Base-by-base conservation (phyloP, 1,140 invertebrate genomes). In the Lanistes nyassanus region DNA sequence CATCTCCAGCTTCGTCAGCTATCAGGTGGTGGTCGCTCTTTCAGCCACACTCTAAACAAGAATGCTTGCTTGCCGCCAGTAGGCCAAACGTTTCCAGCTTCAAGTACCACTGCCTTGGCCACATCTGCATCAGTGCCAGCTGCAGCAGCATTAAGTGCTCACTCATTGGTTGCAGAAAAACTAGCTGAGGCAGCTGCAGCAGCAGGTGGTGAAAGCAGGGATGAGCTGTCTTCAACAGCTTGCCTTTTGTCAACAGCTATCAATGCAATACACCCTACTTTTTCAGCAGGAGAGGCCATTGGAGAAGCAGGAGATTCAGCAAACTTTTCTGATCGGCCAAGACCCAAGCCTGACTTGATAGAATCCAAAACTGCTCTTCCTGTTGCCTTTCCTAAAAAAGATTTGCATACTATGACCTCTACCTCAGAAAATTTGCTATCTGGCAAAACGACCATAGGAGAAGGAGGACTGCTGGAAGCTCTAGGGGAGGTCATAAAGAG, bases 61-160 rank as follows among this genome's bases (percentile, higher is more conserved):
- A 89, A 87, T 60, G 73, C 81, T 37, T 86, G 86, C 80, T 82
- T 89, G 42, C 88, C 88, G 29, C 86, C 88, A 23, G 86, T 89
- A n/a, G 86, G 86, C 36, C 82, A 86, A 56, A 78, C 81, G 26
- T 76, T 83, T 37, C 74, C 65, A 4, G 23, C 75, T 53, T 36
- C 42, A 37, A 70, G 36, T 21, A 26, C 56, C 37, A 51, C 66
- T 51, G 37, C 55, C 26, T 31, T 47, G n/a, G 26, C 21, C 55
- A 60, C 58, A 36, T 58, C 55, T n/a, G 16, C 55, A 60, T 62
- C 64, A 21, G 64, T 67, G 26, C n/a, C 65, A 51, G 64, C 51
- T 39, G 70, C 70, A 19, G 69, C 73, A 74, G 69, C 53, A 16
- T 65, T 66, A 29, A 53, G 47, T 55, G 42, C 74, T 13, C 55